Evolutionary conservation across 2,888 invertebrate genomes (phyloP).

Genomic region (Mechanitis mazaeus): DNA sequence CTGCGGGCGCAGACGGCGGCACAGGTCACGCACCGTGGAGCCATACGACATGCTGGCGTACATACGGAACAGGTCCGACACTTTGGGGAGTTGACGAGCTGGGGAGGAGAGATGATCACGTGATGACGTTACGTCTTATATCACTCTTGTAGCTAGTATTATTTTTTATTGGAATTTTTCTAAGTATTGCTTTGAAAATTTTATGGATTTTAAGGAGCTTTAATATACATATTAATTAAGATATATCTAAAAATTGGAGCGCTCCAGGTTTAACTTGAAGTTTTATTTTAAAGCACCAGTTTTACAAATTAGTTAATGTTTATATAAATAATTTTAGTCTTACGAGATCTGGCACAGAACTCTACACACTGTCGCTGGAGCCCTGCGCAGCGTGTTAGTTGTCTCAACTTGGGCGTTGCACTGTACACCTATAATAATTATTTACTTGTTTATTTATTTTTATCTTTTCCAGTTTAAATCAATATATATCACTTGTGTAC

Average conservation of each 20-base stretch:
- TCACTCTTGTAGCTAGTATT: no score
- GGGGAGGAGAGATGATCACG: conserved; percentile 19
- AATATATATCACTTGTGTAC: no score
- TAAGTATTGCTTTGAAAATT: no score
- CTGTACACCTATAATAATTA: conserved; percentile 74
- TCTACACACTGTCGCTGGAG: conserved; percentile 83
- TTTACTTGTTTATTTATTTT: no score
- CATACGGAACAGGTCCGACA: conserved; percentile 84
- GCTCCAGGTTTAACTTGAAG: no score
- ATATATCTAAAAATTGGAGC: no score
- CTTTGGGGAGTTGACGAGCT: conserved; percentile 80
- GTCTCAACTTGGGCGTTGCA: conserved; percentile 82
- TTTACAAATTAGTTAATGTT: no score
- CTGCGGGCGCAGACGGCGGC: conserved; percentile 84
- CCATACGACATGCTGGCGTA: conserved; percentile 87
- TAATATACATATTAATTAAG: no score
- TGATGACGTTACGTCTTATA: not conserved
- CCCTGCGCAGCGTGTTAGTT: conserved; percentile 79
- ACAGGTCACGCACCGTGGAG: conserved; percentile 85
- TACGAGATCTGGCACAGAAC: conserved; percentile 82
- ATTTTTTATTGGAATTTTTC: no score
- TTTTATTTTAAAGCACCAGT: no score
- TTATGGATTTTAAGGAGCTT: no score
- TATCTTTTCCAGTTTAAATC: no score
- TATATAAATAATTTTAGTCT: conserved; percentile 32